Conservation (phyloP, 2,113 vertebrate species). For the Macaca nemestrina region DNA sequence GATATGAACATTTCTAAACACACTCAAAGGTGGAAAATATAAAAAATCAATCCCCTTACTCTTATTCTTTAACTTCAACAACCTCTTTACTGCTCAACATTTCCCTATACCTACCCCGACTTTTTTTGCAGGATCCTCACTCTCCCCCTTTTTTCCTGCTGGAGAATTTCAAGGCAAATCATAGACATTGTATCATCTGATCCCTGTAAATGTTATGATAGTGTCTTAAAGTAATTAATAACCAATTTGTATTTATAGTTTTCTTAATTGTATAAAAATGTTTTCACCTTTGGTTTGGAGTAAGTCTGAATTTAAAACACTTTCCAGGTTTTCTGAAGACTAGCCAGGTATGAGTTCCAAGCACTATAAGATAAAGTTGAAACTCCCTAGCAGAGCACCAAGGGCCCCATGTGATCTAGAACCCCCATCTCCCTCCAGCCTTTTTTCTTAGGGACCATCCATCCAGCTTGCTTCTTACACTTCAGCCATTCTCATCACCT, state of each 20-base stretch:
- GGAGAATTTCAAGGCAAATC: background rate
- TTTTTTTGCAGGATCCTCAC: background rate
- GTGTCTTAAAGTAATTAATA: background rate
- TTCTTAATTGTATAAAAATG: background rate
- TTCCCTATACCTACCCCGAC: background rate
- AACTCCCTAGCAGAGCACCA: background rate
- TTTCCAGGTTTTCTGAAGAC: background rate
- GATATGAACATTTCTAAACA: background rate
- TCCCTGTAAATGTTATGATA: background rate
- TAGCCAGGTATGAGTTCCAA: background rate
- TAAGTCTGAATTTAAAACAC: background rate
- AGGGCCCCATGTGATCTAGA: background rate
- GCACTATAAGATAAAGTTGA: background rate
- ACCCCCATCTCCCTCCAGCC: too few species aligned
- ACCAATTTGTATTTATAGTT: background rate
- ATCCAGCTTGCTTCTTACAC: background rate
- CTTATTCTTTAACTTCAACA: background rate
- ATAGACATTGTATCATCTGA: background rate
- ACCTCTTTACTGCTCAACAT: background rate
- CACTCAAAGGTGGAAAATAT: background rate
- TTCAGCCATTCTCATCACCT: background rate
- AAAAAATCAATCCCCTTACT: background rate
- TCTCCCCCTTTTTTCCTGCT: background rate
- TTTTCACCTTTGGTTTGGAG: background rate
- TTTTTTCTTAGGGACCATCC: background rate